These are phyloP conservation scores for Brachyalestes nurse DNA, from an alignment of 2,797 vertebrate genomes.

Conservation along the genomic window DNA sequence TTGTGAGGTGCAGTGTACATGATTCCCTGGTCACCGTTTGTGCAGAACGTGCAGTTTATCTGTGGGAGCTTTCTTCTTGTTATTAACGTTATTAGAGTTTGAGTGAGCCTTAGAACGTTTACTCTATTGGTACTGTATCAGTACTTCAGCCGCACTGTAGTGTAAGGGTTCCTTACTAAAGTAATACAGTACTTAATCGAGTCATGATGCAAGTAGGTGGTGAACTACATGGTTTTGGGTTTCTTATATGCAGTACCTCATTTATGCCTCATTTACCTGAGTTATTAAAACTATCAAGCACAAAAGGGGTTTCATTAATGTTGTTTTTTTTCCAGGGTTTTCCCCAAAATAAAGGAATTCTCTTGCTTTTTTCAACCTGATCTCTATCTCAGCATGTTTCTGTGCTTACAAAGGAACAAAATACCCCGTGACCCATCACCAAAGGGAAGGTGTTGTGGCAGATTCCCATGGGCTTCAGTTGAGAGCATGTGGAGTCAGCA, in stretches of 20 bases:
- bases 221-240: conserved; percentile 22
- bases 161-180: conserved; percentile 41
- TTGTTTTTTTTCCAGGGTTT: too few relatives aligned
- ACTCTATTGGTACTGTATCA: conserved; percentile 56
- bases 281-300: conserved; percentile 6
- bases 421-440: too few relatives aligned
- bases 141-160: conserved; percentile 33
- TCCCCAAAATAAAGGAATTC: background rate
- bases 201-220: conserved; percentile 35
- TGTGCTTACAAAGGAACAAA: too few relatives aligned
- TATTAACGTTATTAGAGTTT: conserved; percentile 27
- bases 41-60: conserved; percentile 49
- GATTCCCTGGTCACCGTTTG: conserved; percentile 35
- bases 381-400: background rate
- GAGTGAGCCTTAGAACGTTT: conserved; percentile 34
- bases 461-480: too few relatives aligned
- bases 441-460: too few relatives aligned
- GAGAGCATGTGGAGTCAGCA: too few relatives aligned
- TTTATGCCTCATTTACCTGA: background rate
- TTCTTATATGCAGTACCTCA: conserved; percentile 9
- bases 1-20: conserved; percentile 24
- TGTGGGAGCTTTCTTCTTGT: conserved; percentile 40
- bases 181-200: conserved; percentile 35
- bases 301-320: background rate
- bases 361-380: background rate